phyloP scores from a whole-genome alignment of 2,797 vertebrate genomes.

The Coranthus polyacanthus region DNA sequence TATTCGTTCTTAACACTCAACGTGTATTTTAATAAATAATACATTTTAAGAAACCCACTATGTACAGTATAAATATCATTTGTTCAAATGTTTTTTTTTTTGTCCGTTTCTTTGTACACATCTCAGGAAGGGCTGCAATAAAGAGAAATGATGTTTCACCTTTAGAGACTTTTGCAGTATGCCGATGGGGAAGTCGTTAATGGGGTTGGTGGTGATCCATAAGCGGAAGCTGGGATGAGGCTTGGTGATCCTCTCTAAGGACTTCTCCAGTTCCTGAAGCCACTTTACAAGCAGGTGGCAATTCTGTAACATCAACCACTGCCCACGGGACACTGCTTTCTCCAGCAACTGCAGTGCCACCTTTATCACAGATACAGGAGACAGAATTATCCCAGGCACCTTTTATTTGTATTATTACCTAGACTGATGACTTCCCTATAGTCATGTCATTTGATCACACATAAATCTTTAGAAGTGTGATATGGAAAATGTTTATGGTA shows the following conservation, averaged over 20 bases:
- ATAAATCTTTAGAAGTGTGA: neutral
- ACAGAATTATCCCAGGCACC: neutral
- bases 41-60: too few relatives aligned
- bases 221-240: conserved; percentile 93
- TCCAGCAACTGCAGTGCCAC: conserved; percentile 93
- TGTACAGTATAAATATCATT: too few relatives aligned
- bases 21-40: too few relatives aligned
- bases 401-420: too few relatives aligned
- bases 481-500: conserved; percentile 55
- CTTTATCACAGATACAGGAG: conserved; percentile 72
- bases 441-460: neutral
- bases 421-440: too few relatives aligned
- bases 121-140: neutral
- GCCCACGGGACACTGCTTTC: conserved; percentile 84
- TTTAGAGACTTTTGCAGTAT: conserved; percentile 96
- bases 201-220: conserved; percentile 97
- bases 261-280: conserved; percentile 94
- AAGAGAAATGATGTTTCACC: conserved; percentile 72
- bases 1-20: too few relatives aligned
- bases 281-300: conserved; percentile 96
- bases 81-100: neutral
- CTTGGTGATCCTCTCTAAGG: conserved; percentile 90
- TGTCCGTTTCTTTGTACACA: neutral
- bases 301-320: conserved; percentile 98
- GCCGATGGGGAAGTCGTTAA: conserved; percentile 91